Conservation (phyloP, 2,888 invertebrate species). For the Endotricha flammealis region DNA sequence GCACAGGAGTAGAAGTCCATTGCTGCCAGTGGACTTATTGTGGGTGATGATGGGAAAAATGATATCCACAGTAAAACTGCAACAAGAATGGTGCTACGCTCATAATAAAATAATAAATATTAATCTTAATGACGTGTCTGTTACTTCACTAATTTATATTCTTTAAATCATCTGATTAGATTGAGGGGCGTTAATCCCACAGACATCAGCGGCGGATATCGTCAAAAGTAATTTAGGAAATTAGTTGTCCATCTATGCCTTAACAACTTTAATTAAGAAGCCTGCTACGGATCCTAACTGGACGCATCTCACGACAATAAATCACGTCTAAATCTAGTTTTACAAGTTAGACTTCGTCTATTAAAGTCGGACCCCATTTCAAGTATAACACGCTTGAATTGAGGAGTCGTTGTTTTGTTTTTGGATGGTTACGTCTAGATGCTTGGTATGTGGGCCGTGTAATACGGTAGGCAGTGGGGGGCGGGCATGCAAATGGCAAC, state of each 20-base stretch:
- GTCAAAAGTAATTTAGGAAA: conserved; percentile 11
- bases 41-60: too few species aligned
- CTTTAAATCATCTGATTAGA: neutral
- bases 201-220: neutral
- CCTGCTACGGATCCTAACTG: neutral
- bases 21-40: too few species aligned
- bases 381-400: conserved; percentile 32
- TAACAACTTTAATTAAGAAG: conserved; percentile 3
- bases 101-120: too few species aligned
- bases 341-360: conserved; percentile 39
- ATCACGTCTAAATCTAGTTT: conserved; percentile 38
- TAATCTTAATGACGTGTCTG: too few species aligned
- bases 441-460: conserved; percentile 45
- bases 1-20: too few species aligned
- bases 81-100: too few species aligned
- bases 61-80: too few species aligned
- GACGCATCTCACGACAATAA: conserved; percentile 15
- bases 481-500: conserved; percentile 74
- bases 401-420: conserved; percentile 24
- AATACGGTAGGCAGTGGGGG: conserved; percentile 65
- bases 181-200: conserved; percentile 6
- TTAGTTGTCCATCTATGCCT: neutral
- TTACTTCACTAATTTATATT: too few species aligned
- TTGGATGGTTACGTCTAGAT: conserved; percentile 17
- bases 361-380: conserved; percentile 44